These are phyloP conservation scores for Mastomys coucha DNA, from an alignment of 2,113 vertebrate genomes.

Conservation along the genomic window DNA sequence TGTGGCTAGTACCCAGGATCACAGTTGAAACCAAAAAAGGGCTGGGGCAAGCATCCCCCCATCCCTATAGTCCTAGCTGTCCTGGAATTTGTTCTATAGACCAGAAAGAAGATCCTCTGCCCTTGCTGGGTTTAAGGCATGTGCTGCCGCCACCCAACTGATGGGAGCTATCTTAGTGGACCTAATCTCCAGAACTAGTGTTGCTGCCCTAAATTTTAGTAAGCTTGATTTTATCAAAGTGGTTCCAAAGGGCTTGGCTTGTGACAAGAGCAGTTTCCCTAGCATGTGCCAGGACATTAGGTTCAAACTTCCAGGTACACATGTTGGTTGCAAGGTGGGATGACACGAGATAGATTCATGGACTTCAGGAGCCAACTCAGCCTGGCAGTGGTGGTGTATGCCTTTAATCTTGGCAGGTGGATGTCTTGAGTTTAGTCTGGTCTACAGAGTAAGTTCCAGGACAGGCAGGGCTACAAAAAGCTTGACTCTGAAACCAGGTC, in stretches of 20 bases:
- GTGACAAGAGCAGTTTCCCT: neutral
- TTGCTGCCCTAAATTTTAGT: neutral
- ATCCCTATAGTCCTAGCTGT: neutral
- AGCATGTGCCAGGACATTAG: neutral
- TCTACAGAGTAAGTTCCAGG: neutral
- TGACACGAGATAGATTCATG: neutral
- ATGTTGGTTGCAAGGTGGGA: neutral
- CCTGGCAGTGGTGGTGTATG: neutral
- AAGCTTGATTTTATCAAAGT: neutral
- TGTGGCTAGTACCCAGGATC: neutral
- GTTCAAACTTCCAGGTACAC: neutral
- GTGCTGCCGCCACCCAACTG: neutral
- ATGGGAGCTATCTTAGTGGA: neutral
- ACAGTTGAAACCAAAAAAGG: neutral
- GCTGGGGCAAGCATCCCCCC: accelerated
- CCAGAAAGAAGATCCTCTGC: no score
- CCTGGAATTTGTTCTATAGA: neutral
- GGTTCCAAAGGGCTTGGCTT: neutral
- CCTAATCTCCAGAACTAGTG: neutral
- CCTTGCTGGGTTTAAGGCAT: neutral
- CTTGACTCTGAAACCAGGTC: neutral
- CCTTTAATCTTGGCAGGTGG: neutral
- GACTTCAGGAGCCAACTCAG: neutral
- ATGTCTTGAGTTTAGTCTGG: neutral
- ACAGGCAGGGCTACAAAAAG: neutral